Evolutionary conservation across 2,888 invertebrate species (phyloP).

Genomic region (Heliconius hortense): DNA sequence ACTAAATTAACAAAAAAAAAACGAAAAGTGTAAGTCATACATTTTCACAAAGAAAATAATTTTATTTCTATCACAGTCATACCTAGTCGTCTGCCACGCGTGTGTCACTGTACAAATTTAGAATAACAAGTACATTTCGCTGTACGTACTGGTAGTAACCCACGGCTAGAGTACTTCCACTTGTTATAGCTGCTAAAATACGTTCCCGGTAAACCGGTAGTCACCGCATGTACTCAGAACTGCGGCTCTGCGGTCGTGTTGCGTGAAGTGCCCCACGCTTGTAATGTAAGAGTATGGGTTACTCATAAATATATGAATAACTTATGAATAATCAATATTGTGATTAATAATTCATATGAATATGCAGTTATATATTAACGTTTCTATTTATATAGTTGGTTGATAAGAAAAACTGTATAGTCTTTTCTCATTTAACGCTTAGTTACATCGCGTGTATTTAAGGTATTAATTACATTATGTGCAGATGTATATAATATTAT

Average conservation of each 20-base stretch:
- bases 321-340: conserved; percentile 20
- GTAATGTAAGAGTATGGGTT: conserved; percentile 21
- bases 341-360: conserved; percentile 1
- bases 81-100: conserved; percentile 9
- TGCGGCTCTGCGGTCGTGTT: conserved; percentile 27
- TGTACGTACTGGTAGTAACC: not conserved
- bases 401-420: not conserved
- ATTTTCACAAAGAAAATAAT: not conserved
- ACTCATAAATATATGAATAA: conserved; percentile 23
- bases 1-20: not conserved
- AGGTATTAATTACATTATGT: too few species aligned
- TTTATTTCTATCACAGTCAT: not conserved
- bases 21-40: not conserved
- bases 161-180: conserved; percentile 24
- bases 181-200: conserved; percentile 32
- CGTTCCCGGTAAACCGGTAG: conserved; percentile 29
- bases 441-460: not conserved
- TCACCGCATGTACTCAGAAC: conserved; percentile 30
- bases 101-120: conserved; percentile 20
- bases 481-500: too few species aligned
- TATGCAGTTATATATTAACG: not conserved
- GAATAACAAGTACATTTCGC: conserved; percentile 24
- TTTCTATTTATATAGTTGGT: not conserved
- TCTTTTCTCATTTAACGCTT: not conserved
- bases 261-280: conserved; percentile 30